Percentiles rank a stretch among this genome's conserved stretches.
Conservation (phyloP, 2,888 invertebrate genomes). For the Spatulosminthurus flaviceps region DNA sequence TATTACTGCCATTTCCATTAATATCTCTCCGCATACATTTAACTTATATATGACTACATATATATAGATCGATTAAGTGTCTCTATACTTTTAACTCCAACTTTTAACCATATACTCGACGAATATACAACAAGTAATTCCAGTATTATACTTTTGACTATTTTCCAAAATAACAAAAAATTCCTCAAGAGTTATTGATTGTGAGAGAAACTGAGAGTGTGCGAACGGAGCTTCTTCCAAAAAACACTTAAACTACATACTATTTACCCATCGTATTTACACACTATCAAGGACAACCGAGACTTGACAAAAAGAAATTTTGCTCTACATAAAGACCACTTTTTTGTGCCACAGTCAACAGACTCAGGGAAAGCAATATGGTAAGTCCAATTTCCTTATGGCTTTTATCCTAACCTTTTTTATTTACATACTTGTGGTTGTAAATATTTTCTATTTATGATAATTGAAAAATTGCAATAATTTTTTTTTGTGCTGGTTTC, state of each 20-base stretch:
- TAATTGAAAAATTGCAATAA: too few relatives aligned
- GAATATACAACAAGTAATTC: conserved; percentile 9
- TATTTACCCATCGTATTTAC: too few relatives aligned
- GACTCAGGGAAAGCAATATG: conserved; percentile 62
- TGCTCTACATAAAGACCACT: conserved; percentile 48
- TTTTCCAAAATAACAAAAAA: not conserved
- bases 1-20: conserved; percentile 39
- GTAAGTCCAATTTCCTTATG: conserved; percentile 25
- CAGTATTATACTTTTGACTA: conserved; percentile 31
- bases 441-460: too few relatives aligned
- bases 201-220: conserved; percentile 21
- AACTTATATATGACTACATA: too few relatives aligned
- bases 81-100: not conserved
- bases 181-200: conserved; percentile 23
- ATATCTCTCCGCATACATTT: not conserved
- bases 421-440: not conserved
- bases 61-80: not conserved
- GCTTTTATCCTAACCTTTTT: too few relatives aligned
- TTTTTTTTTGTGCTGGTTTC: too few relatives aligned
- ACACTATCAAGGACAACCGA: not conserved
- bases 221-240: conserved; percentile 23
- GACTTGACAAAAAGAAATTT: conserved; percentile 21
- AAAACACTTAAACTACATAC: too few relatives aligned
- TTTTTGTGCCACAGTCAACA: conserved; percentile 58
- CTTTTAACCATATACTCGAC: conserved; percentile 3